A percentile compares a stretch with the other conserved stretches of the same genome.
Evolutionary conservation across 1,140 invertebrate species (phyloP).

Genomic region (Aphis gossypii): DNA sequence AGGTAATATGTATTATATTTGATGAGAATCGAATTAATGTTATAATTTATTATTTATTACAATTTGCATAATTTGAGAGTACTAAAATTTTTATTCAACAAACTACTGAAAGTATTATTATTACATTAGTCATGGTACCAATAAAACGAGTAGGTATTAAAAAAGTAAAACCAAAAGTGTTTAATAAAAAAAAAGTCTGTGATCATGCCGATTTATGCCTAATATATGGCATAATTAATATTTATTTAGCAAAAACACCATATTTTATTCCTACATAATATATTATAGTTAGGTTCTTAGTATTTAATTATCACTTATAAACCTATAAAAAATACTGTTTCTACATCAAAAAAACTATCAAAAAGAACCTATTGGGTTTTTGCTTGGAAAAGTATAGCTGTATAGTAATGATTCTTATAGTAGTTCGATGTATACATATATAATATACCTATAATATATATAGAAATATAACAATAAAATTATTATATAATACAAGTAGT

Average conservation of each 20-base stretch:
- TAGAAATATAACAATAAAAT: too few relatives aligned
- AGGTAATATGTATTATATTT: background rate
- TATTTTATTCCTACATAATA: background rate
- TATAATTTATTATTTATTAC: background rate
- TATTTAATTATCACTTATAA: background rate
- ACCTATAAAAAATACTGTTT: background rate
- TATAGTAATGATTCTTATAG: background rate
- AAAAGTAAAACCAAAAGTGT: background rate
- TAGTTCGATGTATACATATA: background rate
- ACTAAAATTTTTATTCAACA: background rate
- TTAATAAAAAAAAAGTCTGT: background rate
- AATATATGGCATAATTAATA: background rate
- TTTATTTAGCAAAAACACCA: background rate
- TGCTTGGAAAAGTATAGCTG: background rate
- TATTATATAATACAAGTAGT: too few relatives aligned
- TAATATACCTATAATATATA: too few relatives aligned
- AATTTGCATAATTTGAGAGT: background rate
- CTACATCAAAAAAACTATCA: background rate
- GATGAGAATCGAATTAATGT: background rate
- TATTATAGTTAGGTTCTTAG: background rate
- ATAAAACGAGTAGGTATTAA: background rate
- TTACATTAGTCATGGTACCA: background rate
- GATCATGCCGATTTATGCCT: too few relatives aligned
- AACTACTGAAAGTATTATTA: background rate
- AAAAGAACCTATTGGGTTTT: background rate